Evolutionary conservation across 30 jellyfish, hydroid and myxozoan species (phyloP), one percentile per base, ranked within the genome.

Genomic region (Hydractinia echinata): DNA sequence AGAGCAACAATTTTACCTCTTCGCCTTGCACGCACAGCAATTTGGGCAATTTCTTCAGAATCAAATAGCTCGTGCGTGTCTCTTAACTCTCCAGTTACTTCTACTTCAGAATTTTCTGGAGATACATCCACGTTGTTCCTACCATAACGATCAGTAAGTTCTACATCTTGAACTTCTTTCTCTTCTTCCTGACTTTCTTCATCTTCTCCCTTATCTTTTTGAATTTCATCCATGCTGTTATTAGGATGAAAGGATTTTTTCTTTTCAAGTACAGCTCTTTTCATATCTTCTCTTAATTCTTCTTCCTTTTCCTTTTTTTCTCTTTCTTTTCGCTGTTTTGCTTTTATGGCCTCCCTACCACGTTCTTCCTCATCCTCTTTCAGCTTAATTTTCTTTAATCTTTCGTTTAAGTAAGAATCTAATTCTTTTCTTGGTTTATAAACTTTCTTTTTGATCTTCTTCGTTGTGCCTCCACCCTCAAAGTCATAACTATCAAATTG

Each of bases 401-500:
- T 76, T 77, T 10, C 49, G 10, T 76, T 53, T 50, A 15, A 18
- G 84, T 55, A 19, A 9, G 84, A 7, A 50, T 71, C n/a, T 52
- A 50, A 50, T 50, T 71, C 39, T 71, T 71, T 71, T 58, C 51
- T 19, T 58, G 61, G 18, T 71, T 58, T 13, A 9, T 71, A 71
- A 7, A 5, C 39, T 71, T 64, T 64, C 19, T 9, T 64, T 64
- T 64, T 64, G 0, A 6, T 64, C 39, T 64, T 64, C 4, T 64
- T 64, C 44, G 44, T 30, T 7, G 18, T 44, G 39, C 39, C 74
- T 67, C 78, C 51, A 19, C 81, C 18, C 10, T 80, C 85, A 61
- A 16, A 80, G 19, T 61, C 61, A 55, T 80, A 66, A 4, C 67
- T 69, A n/a, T 64, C 81, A 14, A 80, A 80, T 0, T 66, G 66